Conservation (phyloP, 1,140 invertebrate species). For the Drosophila asahinai region DNA sequence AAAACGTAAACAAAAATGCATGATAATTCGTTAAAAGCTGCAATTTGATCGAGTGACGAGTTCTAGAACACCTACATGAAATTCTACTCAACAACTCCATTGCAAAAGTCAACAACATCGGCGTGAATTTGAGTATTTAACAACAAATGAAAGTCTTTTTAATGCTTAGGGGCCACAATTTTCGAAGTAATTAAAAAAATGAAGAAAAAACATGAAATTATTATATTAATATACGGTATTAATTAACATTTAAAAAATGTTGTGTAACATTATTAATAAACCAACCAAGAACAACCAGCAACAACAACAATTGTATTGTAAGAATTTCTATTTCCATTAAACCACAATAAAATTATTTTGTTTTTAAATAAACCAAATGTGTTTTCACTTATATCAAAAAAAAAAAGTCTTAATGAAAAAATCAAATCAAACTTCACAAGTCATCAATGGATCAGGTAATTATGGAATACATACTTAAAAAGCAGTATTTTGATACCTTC, state of each 20-base stretch:
- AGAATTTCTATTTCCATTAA: slow-evolving; percentile 84
- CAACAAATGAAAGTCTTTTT: slow-evolving; percentile 75
- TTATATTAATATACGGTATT: slow-evolving; percentile 77
- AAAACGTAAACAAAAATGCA: slow-evolving; percentile 32
- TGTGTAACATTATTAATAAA: slow-evolving; percentile 81
- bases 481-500: not conserved
- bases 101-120: slow-evolving; percentile 50
- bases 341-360: slow-evolving; percentile 81
- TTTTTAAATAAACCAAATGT: slow-evolving; percentile 69
- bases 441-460: not conserved
- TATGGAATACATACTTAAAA: not conserved
- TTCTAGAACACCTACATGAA: slow-evolving; percentile 60
- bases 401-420: not conserved
- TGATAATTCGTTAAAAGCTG: slow-evolving; percentile 50
- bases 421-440: not conserved
- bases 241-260: slow-evolving; percentile 83
- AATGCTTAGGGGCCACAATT: slow-evolving; percentile 84
- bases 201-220: slow-evolving; percentile 59
- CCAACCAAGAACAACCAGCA: slow-evolving; percentile 58
- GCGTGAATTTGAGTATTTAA: slow-evolving; percentile 68
- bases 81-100: slow-evolving; percentile 51
- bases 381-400: not conserved
- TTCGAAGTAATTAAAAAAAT: slow-evolving; percentile 80
- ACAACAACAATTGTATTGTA: slow-evolving; percentile 81
- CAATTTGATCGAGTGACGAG: slow-evolving; percentile 44